A percentile compares a stretch with the other conserved stretches of the same genome.
Evolutionary conservation across 2,113 vertebrate genomes (phyloP).

Genomic region (Misgurnus mizolepis): DNA sequence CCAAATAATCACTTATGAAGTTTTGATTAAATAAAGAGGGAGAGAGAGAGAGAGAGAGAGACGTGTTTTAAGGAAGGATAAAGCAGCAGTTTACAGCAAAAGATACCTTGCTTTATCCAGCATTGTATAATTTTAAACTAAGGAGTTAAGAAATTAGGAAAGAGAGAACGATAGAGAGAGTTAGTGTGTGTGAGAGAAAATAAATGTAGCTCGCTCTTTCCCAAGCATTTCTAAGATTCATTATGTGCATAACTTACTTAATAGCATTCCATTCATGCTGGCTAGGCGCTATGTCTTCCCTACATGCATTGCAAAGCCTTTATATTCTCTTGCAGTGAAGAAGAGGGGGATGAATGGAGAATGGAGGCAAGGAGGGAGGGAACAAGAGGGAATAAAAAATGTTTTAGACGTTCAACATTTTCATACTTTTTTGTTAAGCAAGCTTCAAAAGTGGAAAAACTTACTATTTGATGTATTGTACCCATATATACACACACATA

Average conservation of each 20-base stretch:
- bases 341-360: slow-evolving; percentile 50
- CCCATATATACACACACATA: slow-evolving; percentile 3
- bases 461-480: neutral
- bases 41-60: too few species aligned
- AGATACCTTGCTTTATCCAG: neutral
- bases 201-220: slow-evolving; percentile 71
- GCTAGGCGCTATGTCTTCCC: slow-evolving; percentile 51
- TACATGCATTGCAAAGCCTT: slow-evolving; percentile 66
- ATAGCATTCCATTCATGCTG: slow-evolving; percentile 68
- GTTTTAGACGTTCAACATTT: slow-evolving; percentile 53
- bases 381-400: slow-evolving; percentile 40
- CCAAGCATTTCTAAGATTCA: slow-evolving; percentile 73
- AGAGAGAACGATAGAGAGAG: slow-evolving; percentile 58
- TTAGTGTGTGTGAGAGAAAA: neutral
- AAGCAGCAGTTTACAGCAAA: neutral
- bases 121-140: neutral
- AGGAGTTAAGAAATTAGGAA: neutral
- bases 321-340: slow-evolving; percentile 62
- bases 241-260: slow-evolving; percentile 77
- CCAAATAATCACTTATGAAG: neutral
- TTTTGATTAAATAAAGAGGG: neutral
- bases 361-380: slow-evolving; percentile 52
- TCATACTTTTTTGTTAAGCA: slow-evolving; percentile 45
- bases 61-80: neutral
- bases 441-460: neutral